Evolutionary conservation across 2,113 vertebrate species (phyloP).

Genomic region (Crotalus horridus): DNA sequence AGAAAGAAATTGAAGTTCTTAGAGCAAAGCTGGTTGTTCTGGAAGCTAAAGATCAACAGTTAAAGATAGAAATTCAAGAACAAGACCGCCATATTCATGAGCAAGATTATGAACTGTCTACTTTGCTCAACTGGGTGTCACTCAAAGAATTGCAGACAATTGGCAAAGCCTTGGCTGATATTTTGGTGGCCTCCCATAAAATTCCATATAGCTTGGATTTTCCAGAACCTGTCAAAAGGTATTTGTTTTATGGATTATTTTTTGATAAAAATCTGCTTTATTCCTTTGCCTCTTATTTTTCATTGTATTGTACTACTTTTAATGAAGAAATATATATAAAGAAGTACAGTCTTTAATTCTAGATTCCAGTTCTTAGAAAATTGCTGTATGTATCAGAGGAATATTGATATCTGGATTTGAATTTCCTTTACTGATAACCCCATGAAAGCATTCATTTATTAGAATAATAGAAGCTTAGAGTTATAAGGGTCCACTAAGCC

Average conservation of each 20-base stretch:
- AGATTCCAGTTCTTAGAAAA: background rate
- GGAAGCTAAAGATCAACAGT: constrained; percentile 68
- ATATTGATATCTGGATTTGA: background rate
- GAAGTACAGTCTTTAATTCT: background rate
- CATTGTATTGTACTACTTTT: background rate
- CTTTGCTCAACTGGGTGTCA: constrained; percentile 65
- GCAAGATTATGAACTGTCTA: constrained; percentile 69
- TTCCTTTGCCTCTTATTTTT: constrained; percentile 19
- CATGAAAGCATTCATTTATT: background rate
- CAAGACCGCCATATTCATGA: constrained; percentile 66
- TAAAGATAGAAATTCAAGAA: constrained; percentile 74
- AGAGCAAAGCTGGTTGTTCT: constrained; percentile 71
- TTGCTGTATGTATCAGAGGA: background rate
- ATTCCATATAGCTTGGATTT: constrained; percentile 66
- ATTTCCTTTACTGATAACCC: background rate
- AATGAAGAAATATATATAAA: background rate
- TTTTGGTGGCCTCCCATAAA: constrained; percentile 68
- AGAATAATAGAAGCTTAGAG: background rate
- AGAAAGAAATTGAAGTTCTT: constrained; percentile 82
- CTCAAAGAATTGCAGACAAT: constrained; percentile 74
- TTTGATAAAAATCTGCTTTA: background rate
- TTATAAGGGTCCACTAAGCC: background rate
- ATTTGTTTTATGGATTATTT: constrained; percentile 13
- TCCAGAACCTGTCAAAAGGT: constrained; percentile 76
- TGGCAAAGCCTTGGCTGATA: constrained; percentile 72